A percentile compares a stretch with the other conserved stretches of the same genome.
phyloP scores from a whole-genome alignment of 2,797 vertebrate genomes.

The Sparus aurata region DNA sequence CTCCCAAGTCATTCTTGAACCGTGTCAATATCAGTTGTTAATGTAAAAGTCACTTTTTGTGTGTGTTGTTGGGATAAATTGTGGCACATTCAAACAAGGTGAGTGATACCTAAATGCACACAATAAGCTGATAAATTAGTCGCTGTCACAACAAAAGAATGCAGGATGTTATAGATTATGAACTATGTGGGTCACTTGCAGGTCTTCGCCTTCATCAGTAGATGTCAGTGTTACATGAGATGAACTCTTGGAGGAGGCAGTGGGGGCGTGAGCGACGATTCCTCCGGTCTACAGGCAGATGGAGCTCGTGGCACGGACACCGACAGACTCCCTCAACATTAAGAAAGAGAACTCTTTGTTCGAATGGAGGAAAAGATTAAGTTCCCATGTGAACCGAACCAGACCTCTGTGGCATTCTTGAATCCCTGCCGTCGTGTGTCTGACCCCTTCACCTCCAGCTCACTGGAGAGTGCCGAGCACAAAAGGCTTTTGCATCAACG shows the following conservation, averaged over 20 bases:
- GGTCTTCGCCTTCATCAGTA: slow-evolving; percentile 39
- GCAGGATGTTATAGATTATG: background rate
- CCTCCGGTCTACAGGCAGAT: slow-evolving; percentile 68
- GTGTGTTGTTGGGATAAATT: background rate
- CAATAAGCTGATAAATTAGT: background rate
- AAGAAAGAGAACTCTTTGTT: slow-evolving; percentile 37
- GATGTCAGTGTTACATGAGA: slow-evolving; percentile 67
- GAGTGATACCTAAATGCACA: background rate
- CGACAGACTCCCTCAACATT: slow-evolving; percentile 2
- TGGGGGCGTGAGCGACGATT: slow-evolving; percentile 14
- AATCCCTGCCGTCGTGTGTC: background rate
- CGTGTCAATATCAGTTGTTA: background rate
- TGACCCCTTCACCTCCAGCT: background rate
- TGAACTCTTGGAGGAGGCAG: background rate
- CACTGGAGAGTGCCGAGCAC: background rate
- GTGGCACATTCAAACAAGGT: background rate
- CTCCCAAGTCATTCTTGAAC: background rate
- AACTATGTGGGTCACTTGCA: slow-evolving; percentile 57
- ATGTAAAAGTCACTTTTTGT: background rate
- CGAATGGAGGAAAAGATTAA: slow-evolving; percentile 28
- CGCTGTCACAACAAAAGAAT: background rate
- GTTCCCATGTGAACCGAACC: background rate
- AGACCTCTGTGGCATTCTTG: background rate
- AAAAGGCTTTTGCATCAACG: background rate
- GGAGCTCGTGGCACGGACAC: slow-evolving; percentile 60